These are phyloP conservation scores for Drosophila rufa DNA, from an alignment of 1,140 invertebrate species.

Conservation along the genomic window DNA sequence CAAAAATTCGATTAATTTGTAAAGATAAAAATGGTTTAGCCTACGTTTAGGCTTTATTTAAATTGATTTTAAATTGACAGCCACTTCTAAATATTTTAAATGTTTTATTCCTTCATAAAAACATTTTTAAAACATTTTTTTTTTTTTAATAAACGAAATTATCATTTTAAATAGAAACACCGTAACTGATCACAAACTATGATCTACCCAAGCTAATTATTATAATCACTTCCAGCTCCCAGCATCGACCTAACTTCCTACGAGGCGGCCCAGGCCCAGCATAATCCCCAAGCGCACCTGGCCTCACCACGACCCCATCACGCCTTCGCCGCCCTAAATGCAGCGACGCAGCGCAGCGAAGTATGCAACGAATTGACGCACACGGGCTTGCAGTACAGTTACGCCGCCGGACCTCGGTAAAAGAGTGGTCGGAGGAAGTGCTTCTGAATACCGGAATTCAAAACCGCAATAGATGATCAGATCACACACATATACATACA, in stretches of 20 bases:
- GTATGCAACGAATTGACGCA: conserved; percentile 63
- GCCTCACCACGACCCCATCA: conserved; percentile 60
- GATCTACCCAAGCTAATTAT: neutral
- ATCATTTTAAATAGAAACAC: too few relatives aligned
- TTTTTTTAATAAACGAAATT: too few relatives aligned
- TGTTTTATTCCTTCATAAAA: too few relatives aligned
- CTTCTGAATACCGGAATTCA: conserved; percentile 13
- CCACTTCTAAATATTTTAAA: too few relatives aligned
- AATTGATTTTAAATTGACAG: too few relatives aligned
- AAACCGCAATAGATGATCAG: conserved; percentile 25
- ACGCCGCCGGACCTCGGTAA: conserved; percentile 62
- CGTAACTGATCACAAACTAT: neutral
- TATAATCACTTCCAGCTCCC: conserved; percentile 23
- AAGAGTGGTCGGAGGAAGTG: conserved; percentile 24
- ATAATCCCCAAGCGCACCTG: conserved; percentile 44
- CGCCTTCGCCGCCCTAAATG: conserved; percentile 66
- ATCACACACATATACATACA: conserved; percentile 48
- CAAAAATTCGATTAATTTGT: too few relatives aligned
- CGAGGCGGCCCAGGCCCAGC: conserved; percentile 41
- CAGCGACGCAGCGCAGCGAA: conserved; percentile 54
- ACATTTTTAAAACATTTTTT: too few relatives aligned
- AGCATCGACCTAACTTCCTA: conserved; percentile 64
- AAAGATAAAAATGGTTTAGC: too few relatives aligned
- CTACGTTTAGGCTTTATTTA: too few relatives aligned
- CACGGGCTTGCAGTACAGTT: conserved; percentile 61